Evolutionary conservation across 1,140 invertebrate species (phyloP), one percentile per base, ranked within the genome.

Genomic region (Dysdera silvatica): DNA sequence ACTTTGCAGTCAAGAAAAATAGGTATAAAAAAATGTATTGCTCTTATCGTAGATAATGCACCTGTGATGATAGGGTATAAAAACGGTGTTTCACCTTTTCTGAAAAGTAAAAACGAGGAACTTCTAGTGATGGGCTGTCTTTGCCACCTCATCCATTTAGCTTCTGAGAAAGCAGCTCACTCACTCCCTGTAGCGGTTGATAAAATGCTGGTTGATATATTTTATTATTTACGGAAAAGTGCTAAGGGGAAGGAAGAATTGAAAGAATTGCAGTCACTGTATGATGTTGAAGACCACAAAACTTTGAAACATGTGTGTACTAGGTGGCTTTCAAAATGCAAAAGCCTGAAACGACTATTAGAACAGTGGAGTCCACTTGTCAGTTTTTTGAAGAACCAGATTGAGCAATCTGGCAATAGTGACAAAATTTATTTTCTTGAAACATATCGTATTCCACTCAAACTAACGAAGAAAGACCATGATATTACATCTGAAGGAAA

Each of bases 91-190:
- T 23, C 26, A 10, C 12, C 4, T 10, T 10, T 24, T 8, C 10
- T 51, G 20, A 51, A 51, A 51, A 28, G 29, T 5, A 5, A 26
- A 8, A 5, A 51, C 10, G 7, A 12, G 6, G 29, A 28, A 28
- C 23, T 47, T 8, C 14, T n/a, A n/a, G n/a, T n/a, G 7, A 7
- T 12, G 7, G 20, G 20, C 14, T 47, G 48, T 28, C 4, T 28
- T 28, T 51, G 48, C 26, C 48, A 51, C 26, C 26, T 51, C 10
- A 23, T 51, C 29, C 24, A 51, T 51, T 51, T 51, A 51, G 48
- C 48, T 10, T 23, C 48, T 8, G 48, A 52, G 35, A 52, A 52
- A 32, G 49, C 28, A 7, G n/a, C 49, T 14, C 14, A 28, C 10
- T 20, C 28, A 4, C 18, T 52, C 4, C 49, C 49, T 6, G 3